Conservation (phyloP, 2,888 invertebrate genomes). For the Meloe dianella region DNA sequence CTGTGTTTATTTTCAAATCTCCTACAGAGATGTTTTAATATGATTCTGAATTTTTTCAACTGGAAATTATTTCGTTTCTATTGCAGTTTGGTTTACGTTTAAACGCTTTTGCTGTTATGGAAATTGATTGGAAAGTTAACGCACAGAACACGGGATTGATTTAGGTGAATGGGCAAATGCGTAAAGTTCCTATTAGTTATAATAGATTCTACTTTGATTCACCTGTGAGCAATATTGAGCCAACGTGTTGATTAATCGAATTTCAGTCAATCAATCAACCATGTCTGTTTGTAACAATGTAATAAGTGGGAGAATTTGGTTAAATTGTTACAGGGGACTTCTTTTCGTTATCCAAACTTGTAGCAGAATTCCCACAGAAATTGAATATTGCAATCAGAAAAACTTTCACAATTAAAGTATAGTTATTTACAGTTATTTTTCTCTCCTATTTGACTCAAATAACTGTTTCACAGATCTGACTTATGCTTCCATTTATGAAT, state of each 20-base stretch:
- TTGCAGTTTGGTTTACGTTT: not conserved
- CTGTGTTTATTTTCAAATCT: not conserved
- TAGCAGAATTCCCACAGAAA: too few species aligned
- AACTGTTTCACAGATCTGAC: too few species aligned
- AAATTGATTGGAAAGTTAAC: not conserved
- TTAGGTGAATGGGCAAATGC: conserved; percentile 7
- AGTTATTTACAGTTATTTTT: too few species aligned
- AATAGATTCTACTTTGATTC: too few species aligned
- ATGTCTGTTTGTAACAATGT: not conserved
- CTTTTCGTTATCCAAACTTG: too few species aligned
- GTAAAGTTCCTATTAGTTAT: too few species aligned
- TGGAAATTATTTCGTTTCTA: not conserved
- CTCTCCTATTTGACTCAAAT: too few species aligned
- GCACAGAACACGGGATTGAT: not conserved
- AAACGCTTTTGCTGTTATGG: not conserved
- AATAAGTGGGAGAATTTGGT: not conserved
- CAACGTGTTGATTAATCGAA: conserved; percentile 17
- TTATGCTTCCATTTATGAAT: too few species aligned
- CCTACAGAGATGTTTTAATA: not conserved
- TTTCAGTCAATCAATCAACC: not conserved
- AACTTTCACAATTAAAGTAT: too few species aligned
- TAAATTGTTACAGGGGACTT: too few species aligned
- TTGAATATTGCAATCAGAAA: too few species aligned
- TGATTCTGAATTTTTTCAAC: not conserved
- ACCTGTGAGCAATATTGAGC: not conserved